Conservation (phyloP, 2,888 invertebrate genomes). For the Agrypnus murinus region DNA sequence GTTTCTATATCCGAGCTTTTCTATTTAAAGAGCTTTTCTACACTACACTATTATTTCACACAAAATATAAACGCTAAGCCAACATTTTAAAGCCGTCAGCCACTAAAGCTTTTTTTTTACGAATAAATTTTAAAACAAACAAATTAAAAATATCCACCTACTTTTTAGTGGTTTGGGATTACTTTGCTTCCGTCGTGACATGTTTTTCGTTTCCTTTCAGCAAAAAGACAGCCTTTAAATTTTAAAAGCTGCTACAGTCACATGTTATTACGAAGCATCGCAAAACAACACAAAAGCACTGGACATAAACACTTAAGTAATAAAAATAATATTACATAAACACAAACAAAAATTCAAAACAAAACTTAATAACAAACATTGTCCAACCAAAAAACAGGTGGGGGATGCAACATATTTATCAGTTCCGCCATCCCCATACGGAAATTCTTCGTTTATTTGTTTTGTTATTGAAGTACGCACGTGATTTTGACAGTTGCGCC, state of each 20-base stretch:
- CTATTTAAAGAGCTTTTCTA: background rate
- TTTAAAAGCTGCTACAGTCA: constrained; percentile 58
- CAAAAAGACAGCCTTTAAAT: constrained; percentile 74
- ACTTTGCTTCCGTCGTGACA: constrained; percentile 97
- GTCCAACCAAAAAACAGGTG: constrained; percentile 31
- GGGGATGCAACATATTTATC: background rate
- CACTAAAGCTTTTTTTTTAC: too few species aligned
- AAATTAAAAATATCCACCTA: constrained; percentile 73
- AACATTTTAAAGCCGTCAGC: background rate
- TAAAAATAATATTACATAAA: constrained; percentile 36
- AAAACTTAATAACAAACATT: constrained; percentile 38
- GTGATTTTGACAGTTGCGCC: constrained; percentile 53
- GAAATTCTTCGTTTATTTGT: constrained; percentile 2
- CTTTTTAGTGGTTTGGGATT: constrained; percentile 97
- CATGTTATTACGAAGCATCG: constrained; percentile 59
- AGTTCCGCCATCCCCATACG: constrained; percentile 25
- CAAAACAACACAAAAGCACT: constrained; percentile 52
- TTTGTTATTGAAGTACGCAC: constrained; percentile 42
- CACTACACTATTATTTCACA: background rate
- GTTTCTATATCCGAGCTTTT: background rate
- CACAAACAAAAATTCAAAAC: constrained; percentile 49
- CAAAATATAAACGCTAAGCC: background rate
- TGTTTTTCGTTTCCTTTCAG: constrained; percentile 67
- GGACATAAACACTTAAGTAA: constrained; percentile 46
- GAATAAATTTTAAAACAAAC: background rate